Evolutionary conservation across 23 tunicate genomes (phyloP).

Genomic region (Oikopleura dioica): DNA sequence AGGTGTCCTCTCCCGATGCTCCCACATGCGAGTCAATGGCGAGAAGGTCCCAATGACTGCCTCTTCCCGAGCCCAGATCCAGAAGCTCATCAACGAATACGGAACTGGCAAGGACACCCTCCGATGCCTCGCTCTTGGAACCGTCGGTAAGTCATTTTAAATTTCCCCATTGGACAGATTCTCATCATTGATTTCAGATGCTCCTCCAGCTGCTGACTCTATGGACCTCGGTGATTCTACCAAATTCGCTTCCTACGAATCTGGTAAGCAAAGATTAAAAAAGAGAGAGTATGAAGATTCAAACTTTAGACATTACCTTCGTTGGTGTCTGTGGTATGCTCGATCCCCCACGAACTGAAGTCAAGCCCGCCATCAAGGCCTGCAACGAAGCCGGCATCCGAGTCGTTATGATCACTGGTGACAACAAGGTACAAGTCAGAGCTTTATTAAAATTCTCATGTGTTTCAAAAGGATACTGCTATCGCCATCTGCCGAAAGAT

Average conservation of each 20-base stretch:
- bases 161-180: neutral
- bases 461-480: constrained; percentile 29
- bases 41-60: constrained; percentile 34
- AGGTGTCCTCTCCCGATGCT: constrained; percentile 67
- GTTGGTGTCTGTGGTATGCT: constrained; percentile 93
- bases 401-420: constrained; percentile 93
- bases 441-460: neutral
- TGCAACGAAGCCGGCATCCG: constrained; percentile 80
- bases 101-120: constrained; percentile 96
- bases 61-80: constrained; percentile 21
- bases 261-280: neutral
- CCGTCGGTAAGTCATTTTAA: constrained; percentile 18
- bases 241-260: constrained; percentile 64
- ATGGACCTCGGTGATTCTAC: constrained; percentile 76
- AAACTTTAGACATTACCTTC: constrained; percentile 38
- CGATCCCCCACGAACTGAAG: constrained; percentile 88
- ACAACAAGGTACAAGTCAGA: constrained; percentile 38
- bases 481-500: constrained; percentile 84
- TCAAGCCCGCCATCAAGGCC: constrained; percentile 49
- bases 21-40: constrained; percentile 48
- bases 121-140: constrained; percentile 78
- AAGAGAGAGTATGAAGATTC: neutral
- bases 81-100: constrained; percentile 50
- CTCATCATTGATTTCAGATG: constrained; percentile 17
- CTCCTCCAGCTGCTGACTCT: constrained; percentile 25